Conservation (phyloP, 2,888 invertebrate genomes). For the Hartigia nigra region DNA sequence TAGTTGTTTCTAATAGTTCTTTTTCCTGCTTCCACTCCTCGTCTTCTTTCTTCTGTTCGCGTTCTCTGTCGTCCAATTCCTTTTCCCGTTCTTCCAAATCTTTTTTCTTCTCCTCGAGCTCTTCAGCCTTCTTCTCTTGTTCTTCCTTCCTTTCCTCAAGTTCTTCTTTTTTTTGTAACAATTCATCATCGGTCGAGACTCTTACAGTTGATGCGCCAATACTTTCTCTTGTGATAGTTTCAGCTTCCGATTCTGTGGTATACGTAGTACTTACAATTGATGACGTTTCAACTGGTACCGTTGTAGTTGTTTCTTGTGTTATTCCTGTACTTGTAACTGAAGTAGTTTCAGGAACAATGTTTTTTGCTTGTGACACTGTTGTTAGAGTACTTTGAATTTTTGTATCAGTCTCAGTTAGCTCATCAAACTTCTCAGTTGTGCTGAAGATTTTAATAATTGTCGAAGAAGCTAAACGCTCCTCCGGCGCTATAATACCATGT, state of each 20-base stretch:
- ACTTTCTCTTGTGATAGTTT: no score
- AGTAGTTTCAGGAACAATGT: not conserved
- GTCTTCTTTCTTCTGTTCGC: slow-evolving; percentile 13
- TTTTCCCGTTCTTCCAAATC: slow-evolving; percentile 23
- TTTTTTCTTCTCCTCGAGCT: slow-evolving; percentile 9
- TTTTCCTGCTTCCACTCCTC: slow-evolving; percentile 13
- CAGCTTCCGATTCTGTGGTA: no score
- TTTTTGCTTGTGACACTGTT: not conserved
- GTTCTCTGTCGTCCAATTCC: slow-evolving; percentile 24
- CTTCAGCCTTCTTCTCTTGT: not conserved
- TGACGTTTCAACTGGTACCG: no score
- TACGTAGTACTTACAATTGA: no score
- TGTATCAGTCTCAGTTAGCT: not conserved
- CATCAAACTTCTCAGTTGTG: not conserved
- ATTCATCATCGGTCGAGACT: no score
- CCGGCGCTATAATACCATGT: not conserved
- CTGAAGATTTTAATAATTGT: not conserved
- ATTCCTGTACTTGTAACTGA: not conserved
- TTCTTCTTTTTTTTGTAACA: not conserved
- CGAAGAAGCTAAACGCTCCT: not conserved
- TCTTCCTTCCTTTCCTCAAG: not conserved
- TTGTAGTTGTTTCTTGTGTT: no score
- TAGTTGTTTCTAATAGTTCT: not conserved
- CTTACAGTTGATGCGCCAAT: no score
- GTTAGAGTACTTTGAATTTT: not conserved